Conservation (phyloP, 2,797 vertebrate species). For the Carapus acus region DNA sequence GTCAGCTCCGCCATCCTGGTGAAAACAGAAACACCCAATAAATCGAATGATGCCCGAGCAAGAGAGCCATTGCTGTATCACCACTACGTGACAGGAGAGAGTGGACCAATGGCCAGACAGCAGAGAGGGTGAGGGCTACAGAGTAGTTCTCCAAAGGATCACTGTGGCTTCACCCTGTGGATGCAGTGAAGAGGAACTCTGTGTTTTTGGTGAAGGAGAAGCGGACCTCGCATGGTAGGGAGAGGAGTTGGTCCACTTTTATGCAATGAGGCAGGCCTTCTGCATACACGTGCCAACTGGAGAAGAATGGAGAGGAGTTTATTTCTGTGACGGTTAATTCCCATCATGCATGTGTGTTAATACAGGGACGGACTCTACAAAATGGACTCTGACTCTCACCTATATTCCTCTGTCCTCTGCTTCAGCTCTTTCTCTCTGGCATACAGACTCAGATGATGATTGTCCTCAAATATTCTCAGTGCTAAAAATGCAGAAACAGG, state of each 20-base stretch:
- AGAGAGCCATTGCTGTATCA: background rate
- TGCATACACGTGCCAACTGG: conserved; percentile 40
- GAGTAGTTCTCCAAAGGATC: background rate
- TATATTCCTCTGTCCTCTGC: conserved; percentile 35
- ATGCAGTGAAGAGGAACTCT: conserved; percentile 27
- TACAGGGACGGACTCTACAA: background rate
- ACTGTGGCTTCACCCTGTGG: conserved; percentile 32
- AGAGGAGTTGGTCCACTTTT: background rate
- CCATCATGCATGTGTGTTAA: background rate
- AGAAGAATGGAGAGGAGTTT: background rate
- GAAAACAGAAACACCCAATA: background rate
- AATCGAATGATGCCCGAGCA: too few species aligned
- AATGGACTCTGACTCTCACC: conserved; percentile 35
- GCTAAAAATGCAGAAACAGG: conserved; percentile 28
- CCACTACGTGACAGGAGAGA: background rate
- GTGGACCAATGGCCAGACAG: background rate
- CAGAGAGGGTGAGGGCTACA: background rate
- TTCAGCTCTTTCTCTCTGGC: conserved; percentile 40
- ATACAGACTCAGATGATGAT: conserved; percentile 25
- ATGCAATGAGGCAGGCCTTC: conserved; percentile 43
- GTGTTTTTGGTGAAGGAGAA: conserved; percentile 54
- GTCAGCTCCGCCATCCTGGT: conserved; percentile 44
- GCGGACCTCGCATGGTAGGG: conserved; percentile 46
- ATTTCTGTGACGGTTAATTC: background rate
- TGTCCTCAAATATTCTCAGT: conserved; percentile 50